Conservation (phyloP, 1,140 invertebrate species). For the Euwallacea similis region DNA sequence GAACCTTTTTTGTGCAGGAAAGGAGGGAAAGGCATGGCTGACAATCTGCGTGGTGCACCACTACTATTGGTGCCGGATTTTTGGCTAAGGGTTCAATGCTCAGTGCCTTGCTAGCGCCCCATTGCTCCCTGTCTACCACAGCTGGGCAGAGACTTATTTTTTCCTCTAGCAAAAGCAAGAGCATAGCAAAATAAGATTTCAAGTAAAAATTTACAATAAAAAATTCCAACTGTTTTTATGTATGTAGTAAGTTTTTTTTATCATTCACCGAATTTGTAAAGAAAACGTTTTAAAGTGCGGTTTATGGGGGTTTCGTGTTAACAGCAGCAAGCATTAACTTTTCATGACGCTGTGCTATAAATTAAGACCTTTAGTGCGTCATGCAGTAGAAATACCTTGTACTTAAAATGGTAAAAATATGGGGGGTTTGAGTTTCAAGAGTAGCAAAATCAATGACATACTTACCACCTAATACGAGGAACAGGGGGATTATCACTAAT, state of each 20-base stretch:
- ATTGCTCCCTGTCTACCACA: conserved; percentile 25
- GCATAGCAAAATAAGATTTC: no score
- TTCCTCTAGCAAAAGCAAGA: no score
- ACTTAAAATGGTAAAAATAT: neutral
- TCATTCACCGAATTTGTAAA: no score
- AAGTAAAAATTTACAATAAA: no score
- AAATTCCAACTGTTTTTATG: no score
- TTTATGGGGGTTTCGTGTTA: no score
- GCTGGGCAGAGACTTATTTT: conserved; percentile 15
- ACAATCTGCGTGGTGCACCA: conserved; percentile 54
- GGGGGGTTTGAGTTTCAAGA: no score
- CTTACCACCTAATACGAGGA: no score
- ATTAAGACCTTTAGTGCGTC: conserved; percentile 6
- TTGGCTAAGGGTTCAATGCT: conserved; percentile 7
- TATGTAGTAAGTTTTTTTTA: no score
- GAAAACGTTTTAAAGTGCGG: no score
- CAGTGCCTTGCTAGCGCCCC: conserved; percentile 32
- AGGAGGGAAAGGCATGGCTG: conserved; percentile 52
- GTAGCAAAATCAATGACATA: no score
- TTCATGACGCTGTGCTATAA: conserved; percentile 11
- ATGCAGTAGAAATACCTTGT: conserved; percentile 8
- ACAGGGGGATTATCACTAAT: no score
- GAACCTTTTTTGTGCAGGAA: conserved; percentile 52
- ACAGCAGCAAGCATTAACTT: conserved; percentile 7
- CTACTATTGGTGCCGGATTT: conserved; percentile 35